Evolutionary conservation across 2,797 vertebrate genomes (phyloP), one percentile per base, ranked within the genome.

Genomic region (Myotis pilosus): DNA sequence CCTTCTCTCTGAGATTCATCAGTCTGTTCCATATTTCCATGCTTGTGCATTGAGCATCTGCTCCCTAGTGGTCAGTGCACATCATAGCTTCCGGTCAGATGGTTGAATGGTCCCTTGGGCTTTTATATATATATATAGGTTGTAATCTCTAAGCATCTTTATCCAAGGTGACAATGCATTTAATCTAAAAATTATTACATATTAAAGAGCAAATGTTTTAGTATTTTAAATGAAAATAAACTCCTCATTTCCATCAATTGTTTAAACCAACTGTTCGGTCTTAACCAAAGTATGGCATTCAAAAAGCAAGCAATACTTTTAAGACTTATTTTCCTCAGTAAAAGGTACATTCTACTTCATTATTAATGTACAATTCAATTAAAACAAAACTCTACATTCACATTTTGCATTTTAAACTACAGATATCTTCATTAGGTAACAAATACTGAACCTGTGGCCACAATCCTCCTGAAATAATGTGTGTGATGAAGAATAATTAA

Each of bases 361-460:
- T 89, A 95, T 22, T 92, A 57, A 95, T 91, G 64, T 49, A 57
- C 79, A 88, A 71, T 95, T 97, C 94, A 92, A 97, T 74, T 51
- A 95, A 89, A 98, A 94, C 38, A 95, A 89, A 98, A 94, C 38
- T 38, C 69, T 92, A 96, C 81, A 12, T n/a, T 80, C 95, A 95
- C 71, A 87, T 96, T 92, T 96, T 93, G 89, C 90, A 96, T 94
- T 97, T 96, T 95, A 97, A 96, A 90, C 72, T 92, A 97, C 89
- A 97, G 94, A 92, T 62, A 94, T 91, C 94, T 96, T 97, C 97
- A 97, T 97, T 97, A 97, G 87, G 95, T 97, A 97, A 96, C 95
- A 98, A 97, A 97, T 93, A 97, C 95, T 96, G 98, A 98, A 96
- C 95, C 94, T 93, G 86, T 75, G 97, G 96, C 89, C 97, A 97